Conservation (phyloP, 2,888 invertebrate genomes). For the Keiferia lycopersicella region DNA sequence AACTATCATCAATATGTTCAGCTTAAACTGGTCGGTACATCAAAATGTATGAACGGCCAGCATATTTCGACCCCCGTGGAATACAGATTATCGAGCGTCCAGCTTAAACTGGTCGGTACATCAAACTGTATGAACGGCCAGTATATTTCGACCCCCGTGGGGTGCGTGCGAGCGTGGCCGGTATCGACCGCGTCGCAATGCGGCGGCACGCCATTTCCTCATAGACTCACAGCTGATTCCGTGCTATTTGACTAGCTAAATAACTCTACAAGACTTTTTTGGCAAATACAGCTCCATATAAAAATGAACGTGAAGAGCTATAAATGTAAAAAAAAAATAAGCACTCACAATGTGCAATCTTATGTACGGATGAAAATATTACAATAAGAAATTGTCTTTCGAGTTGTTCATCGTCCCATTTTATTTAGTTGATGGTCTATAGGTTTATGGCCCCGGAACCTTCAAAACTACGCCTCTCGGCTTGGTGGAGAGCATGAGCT, state of each 20-base stretch:
- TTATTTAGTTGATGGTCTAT: too few species aligned
- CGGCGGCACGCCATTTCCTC: slow-evolving; percentile 53
- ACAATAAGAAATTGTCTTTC: too few species aligned
- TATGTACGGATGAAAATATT: not conserved
- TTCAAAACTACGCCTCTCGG: too few species aligned
- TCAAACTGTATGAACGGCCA: slow-evolving; percentile 33
- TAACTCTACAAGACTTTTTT: not conserved
- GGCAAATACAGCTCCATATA: not conserved
- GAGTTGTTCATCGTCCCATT: too few species aligned
- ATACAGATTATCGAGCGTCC: too few species aligned
- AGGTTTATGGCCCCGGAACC: too few species aligned
- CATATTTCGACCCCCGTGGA: too few species aligned
- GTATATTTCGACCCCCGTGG: slow-evolving; percentile 31
- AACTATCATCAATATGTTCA: too few species aligned
- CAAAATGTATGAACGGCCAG: too few species aligned
- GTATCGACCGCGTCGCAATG: slow-evolving; percentile 65
- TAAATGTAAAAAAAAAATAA: not conserved
- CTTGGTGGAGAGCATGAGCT: too few species aligned
- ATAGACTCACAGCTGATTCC: slow-evolving; percentile 37
- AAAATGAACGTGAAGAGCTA: not conserved
- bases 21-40: too few species aligned
- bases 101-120: slow-evolving; percentile 41
- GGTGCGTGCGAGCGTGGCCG: slow-evolving; percentile 56
- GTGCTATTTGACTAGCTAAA: not conserved
- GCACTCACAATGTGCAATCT: too few species aligned